These are phyloP conservation scores for Drosophila mayri DNA, from an alignment of 1,140 invertebrate species.

Conservation along the genomic window DNA sequence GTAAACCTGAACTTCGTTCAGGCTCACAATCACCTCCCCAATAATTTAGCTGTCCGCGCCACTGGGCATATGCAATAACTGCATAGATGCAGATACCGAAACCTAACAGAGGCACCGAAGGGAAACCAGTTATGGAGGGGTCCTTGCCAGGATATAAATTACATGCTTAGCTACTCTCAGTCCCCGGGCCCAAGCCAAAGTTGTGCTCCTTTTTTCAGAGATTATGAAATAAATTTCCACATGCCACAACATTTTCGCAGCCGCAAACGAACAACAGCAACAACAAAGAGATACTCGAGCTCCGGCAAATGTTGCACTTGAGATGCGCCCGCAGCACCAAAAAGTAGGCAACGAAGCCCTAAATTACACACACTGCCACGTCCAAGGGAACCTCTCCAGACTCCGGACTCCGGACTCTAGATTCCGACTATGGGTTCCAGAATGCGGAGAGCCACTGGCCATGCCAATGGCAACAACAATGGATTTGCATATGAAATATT, in stretches of 20 bases:
- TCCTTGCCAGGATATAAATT: constrained; percentile 51
- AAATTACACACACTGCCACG: constrained; percentile 30
- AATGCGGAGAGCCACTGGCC: constrained; percentile 38
- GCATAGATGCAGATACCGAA: constrained; percentile 48
- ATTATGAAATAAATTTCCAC: constrained; percentile 82
- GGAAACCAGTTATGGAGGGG: constrained; percentile 7
- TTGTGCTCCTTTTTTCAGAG: constrained; percentile 37
- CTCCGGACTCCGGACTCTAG: neutral
- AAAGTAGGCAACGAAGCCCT: constrained; percentile 57
- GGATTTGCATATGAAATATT: constrained; percentile 77
- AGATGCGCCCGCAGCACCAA: constrained; percentile 54
- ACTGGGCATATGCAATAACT: constrained; percentile 29
- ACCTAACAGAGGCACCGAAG: constrained; percentile 8
- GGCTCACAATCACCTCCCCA: neutral
- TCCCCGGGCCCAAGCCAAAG: constrained; percentile 24
- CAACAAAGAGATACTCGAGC: constrained; percentile 19
- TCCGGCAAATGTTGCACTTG: constrained; percentile 61
- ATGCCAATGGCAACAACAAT: constrained; percentile 45
- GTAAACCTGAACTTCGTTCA: neutral
- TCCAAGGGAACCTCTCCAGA: constrained; percentile 11
- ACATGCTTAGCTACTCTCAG: constrained; percentile 57
- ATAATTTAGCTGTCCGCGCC: constrained; percentile 5
- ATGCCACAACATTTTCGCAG: constrained; percentile 76
- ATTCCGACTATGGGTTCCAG: constrained; percentile 4
- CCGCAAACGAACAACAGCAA: constrained; percentile 42